phyloP scores from a whole-genome alignment of 2,888 invertebrate species.

The Eutolmus rufibarbis region DNA sequence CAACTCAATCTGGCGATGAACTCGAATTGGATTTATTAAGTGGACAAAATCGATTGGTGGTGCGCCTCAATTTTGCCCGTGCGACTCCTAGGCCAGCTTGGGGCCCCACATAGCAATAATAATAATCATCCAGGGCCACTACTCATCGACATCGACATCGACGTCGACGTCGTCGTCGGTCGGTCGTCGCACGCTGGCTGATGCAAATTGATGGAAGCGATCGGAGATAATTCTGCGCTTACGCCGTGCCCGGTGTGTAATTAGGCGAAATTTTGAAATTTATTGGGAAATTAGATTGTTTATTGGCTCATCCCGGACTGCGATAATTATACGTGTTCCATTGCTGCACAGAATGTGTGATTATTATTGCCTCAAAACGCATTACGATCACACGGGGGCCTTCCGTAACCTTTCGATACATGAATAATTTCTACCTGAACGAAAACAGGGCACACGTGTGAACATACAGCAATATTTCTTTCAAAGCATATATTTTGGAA shows the following conservation, averaged over 20 bases:
- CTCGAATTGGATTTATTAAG: conserved; percentile 16
- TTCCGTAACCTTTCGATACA: background rate
- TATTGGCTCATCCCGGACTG: background rate
- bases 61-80: background rate
- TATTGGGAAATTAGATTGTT: conserved; percentile 1
- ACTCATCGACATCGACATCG: background rate
- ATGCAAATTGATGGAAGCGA: background rate
- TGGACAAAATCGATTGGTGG: conserved; percentile 26
- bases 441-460: background rate
- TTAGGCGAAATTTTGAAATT: conserved; percentile 14
- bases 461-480: background rate
- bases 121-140: background rate
- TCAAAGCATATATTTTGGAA: background rate
- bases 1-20: conserved; percentile 18
- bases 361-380: background rate
- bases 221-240: background rate
- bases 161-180: no score
- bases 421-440: background rate
- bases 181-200: background rate
- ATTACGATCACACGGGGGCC: background rate
- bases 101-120: background rate
- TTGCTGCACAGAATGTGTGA: background rate
- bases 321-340: background rate
- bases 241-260: background rate
- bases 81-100: background rate